phyloP scores from a whole-genome alignment of 1,140 invertebrate species.

The Drosophila guanche region DNA sequence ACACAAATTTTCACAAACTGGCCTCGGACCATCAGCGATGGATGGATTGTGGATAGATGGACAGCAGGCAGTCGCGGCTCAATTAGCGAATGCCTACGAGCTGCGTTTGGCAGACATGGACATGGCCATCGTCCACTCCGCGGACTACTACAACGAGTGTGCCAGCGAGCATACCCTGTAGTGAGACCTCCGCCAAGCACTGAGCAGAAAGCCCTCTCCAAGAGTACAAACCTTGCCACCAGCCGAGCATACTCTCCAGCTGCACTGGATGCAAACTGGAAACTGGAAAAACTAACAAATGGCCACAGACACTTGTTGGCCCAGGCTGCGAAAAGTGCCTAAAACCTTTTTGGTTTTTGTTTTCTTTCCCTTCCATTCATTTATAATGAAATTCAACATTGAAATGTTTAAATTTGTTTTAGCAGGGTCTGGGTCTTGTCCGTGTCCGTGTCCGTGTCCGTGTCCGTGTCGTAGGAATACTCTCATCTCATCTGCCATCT shows the following conservation, averaged over 20 bases:
- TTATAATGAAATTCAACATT: conserved; percentile 79
- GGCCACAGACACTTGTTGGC: conserved; percentile 29
- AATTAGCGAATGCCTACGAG: conserved; percentile 75
- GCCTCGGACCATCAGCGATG: conserved; percentile 36
- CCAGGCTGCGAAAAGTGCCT: conserved; percentile 46
- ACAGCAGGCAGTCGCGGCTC: conserved; percentile 46
- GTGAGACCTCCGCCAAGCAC: background rate
- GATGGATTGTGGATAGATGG: conserved; percentile 6
- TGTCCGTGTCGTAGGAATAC: conserved; percentile 48
- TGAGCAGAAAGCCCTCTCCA: background rate
- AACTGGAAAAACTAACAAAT: conserved; percentile 53
- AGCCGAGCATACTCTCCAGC: background rate
- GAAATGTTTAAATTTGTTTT: conserved; percentile 68
- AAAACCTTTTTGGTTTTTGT: conserved; percentile 40
- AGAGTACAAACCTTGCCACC: background rate
- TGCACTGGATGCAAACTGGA: background rate
- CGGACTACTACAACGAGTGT: too few relatives aligned
- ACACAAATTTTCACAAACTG: conserved; percentile 70
- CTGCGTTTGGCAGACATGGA: conserved; percentile 44
- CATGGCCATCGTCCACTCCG: conserved; percentile 44
- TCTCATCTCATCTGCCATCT: conserved; percentile 21
- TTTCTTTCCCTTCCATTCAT: conserved; percentile 55
- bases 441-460: background rate
- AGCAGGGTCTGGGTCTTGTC: background rate
- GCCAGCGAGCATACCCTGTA: too few relatives aligned